Conservation (phyloP, 2,797 vertebrate genomes). For the Diplodus puntazzo region DNA sequence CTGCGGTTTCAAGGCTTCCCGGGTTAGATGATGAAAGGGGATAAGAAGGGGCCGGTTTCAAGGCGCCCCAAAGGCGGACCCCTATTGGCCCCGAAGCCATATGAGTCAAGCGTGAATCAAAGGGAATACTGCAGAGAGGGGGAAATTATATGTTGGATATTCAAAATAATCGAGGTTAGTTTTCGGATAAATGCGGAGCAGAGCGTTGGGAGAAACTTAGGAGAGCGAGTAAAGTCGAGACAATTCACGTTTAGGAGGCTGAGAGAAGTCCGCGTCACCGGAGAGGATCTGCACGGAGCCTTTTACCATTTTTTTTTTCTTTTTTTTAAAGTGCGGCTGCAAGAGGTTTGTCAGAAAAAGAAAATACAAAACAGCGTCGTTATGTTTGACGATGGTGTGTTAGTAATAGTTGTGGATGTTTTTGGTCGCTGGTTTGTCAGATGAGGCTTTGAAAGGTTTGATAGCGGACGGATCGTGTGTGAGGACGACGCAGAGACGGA, state of each 20-base stretch:
- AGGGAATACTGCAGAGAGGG: slow-evolving; percentile 86
- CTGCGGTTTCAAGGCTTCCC: slow-evolving; percentile 93
- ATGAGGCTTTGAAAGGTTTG: slow-evolving; percentile 37
- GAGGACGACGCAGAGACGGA: slow-evolving; percentile 15
- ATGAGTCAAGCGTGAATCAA: slow-evolving; percentile 93
- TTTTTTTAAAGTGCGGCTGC: slow-evolving; percentile 54
- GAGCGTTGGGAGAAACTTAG: slow-evolving; percentile 61
- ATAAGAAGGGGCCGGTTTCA: slow-evolving; percentile 92
- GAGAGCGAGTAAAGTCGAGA: slow-evolving; percentile 66
- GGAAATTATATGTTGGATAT: slow-evolving; percentile 84
- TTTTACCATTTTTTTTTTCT: slow-evolving; percentile 61
- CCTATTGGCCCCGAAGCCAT: slow-evolving; percentile 89
- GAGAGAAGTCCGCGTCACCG: slow-evolving; percentile 62
- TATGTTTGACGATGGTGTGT: slow-evolving; percentile 40
- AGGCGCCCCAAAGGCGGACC: slow-evolving; percentile 91
- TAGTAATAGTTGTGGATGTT: slow-evolving; percentile 43
- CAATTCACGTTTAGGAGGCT: slow-evolving; percentile 23
- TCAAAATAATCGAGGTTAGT: slow-evolving; percentile 84
- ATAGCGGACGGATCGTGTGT: background rate
- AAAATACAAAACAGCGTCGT: slow-evolving; percentile 13
- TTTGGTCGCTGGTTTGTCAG: slow-evolving; percentile 28
- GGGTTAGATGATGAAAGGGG: slow-evolving; percentile 94
- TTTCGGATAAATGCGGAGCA: slow-evolving; percentile 75
- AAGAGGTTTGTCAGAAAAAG: slow-evolving; percentile 72
- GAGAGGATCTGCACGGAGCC: slow-evolving; percentile 68